These are phyloP conservation scores for Ptiloglossa arizonensis DNA, from an alignment of 1,140 invertebrate species.

Conservation along the genomic window DNA sequence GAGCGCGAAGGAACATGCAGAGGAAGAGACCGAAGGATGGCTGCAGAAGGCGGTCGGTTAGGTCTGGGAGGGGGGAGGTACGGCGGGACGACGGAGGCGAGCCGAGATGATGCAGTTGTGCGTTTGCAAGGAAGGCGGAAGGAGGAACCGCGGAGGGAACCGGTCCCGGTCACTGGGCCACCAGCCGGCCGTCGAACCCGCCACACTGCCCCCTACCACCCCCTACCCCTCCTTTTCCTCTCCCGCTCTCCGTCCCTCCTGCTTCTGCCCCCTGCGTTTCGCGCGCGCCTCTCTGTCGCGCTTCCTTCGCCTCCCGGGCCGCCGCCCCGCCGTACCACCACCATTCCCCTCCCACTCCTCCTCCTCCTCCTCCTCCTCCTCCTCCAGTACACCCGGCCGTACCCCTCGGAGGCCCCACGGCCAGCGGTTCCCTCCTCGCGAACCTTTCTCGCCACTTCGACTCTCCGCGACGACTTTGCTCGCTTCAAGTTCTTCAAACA, in stretches of 20 bases:
- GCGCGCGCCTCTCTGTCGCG: conserved; percentile 32
- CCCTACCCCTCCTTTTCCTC: conserved; percentile 50
- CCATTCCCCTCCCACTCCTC: conserved; percentile 1
- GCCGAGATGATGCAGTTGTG: conserved; percentile 80
- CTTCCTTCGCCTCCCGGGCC: conserved; percentile 38
- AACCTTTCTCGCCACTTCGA: conserved; percentile 65
- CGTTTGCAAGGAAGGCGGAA: conserved; percentile 82
- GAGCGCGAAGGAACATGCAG: conserved; percentile 38
- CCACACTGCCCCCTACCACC: conserved; percentile 73
- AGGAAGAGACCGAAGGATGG: conserved; percentile 43
- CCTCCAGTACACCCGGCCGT: conserved; percentile 19
- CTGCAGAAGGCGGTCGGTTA: conserved; percentile 35
- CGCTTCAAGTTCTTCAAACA: conserved; percentile 73
- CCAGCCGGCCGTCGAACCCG: conserved; percentile 81
- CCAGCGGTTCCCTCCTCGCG: conserved; percentile 49
- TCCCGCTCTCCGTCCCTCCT: neutral
- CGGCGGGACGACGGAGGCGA: conserved; percentile 62
- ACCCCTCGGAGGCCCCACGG: conserved; percentile 6
- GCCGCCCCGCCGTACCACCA: neutral
- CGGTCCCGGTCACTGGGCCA: conserved; percentile 82
- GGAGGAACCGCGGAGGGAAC: conserved; percentile 81
- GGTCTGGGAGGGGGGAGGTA: conserved; percentile 26
- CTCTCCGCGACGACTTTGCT: conserved; percentile 50
- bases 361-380: conserved; percentile 17
- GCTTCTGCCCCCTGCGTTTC: neutral